phyloP scores from a whole-genome alignment of 1,140 invertebrate species.

The Diprion similis region DNA sequence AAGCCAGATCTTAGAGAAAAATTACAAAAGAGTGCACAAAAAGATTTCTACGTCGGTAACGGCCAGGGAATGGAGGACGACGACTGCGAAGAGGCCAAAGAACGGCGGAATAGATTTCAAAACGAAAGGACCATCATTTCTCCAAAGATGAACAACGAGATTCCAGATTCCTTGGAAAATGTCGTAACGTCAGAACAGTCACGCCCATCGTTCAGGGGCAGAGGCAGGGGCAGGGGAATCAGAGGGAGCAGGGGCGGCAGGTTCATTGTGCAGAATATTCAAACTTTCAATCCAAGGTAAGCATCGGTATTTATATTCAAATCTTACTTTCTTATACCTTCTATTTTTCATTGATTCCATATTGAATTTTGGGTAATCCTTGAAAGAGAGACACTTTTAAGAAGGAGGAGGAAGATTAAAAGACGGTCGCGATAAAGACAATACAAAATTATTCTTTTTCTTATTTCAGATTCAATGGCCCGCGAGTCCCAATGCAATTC shows the following conservation, averaged over 20 bases:
- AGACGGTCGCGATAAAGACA: too few relatives aligned
- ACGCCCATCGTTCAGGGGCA: conserved; percentile 32
- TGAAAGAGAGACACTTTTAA: too few relatives aligned
- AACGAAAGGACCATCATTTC: conserved; percentile 50
- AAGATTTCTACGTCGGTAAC: conserved; percentile 39
- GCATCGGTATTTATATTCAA: background rate
- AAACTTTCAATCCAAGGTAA: conserved; percentile 44
- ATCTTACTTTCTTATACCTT: background rate
- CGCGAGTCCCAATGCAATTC: conserved; percentile 22
- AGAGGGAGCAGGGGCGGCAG: conserved; percentile 40
- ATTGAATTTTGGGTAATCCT: background rate
- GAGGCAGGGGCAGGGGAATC: conserved; percentile 38
- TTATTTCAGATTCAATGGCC: conserved; percentile 30
- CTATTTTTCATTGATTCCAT: background rate
- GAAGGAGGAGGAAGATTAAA: too few relatives aligned
- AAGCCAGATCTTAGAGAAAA: conserved; percentile 50
- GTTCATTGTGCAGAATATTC: conserved; percentile 29
- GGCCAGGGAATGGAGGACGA: conserved; percentile 51
- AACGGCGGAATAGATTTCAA: conserved; percentile 56
- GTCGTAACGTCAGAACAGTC: conserved; percentile 49
- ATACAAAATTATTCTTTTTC: background rate
- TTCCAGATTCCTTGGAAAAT: conserved; percentile 54
- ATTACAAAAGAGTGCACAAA: conserved; percentile 41
- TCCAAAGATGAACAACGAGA: conserved; percentile 51
- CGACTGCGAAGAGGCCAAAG: conserved; percentile 51